Base-by-base conservation (phyloP, 2,113 vertebrate genomes). In the Phaethon lepturus region DNA sequence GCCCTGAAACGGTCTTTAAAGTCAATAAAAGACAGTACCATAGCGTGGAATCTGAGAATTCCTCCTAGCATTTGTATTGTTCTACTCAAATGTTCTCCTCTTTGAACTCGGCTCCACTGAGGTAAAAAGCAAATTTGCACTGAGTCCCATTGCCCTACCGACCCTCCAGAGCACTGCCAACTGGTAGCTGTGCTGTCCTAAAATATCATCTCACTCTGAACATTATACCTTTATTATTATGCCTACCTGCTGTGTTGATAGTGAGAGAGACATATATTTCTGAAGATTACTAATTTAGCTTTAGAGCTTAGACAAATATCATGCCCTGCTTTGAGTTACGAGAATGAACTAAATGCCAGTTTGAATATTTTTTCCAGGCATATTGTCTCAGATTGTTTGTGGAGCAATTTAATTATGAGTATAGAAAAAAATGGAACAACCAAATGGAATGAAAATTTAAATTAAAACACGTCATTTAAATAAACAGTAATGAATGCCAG, bases 401-500 rank as follows among this genome's bases (percentile, higher is more conserved):
- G 26, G 18, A 87, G 22, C 56, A 85, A 79, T 90, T 83, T 93
- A 76, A 92, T 86, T 91, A 56, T 4, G 20, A 81, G 16, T 40
- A 35, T 33, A 15, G 26, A 33, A 18, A 82, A 16, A 42, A 63
- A 64, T 7, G 1, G 50, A 84, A 62, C 47, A 42, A 74, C 55
- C 24, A 69, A 86, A 42, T 50, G 1, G 44, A 82, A 76, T 20
- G 15, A 91, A 91, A 93, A 87, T 91, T 71, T 75, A 84, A 93
- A 95, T 88, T 81, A 85, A 96, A 91, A 60, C 19, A 42, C 9
- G 4, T 72, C 5, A 85, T 74, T 87, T 94, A 76, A 89, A 73
- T 91, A 94, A 91, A 79, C 66, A 91, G 33, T 69, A 90, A 86
- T 72, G 92, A 94, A 88, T 91, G 64, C 14, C 64, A 93, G 49